Conservation (phyloP, 2,888 invertebrate genomes). For the Drosophila setosimentum region DNA sequence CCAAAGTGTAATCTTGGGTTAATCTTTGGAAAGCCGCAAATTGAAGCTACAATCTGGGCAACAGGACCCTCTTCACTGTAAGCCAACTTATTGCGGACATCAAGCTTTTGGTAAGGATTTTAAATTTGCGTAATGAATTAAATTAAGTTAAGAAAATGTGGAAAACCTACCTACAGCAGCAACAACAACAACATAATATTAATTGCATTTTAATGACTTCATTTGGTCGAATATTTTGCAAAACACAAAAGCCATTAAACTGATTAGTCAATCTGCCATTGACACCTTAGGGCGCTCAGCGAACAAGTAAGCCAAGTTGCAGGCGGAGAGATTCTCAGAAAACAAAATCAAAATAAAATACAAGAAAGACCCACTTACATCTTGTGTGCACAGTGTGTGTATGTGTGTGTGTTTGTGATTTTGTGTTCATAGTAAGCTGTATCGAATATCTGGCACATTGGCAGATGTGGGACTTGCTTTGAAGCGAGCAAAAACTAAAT, state of each 20-base stretch:
- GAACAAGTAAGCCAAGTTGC: conserved; percentile 20
- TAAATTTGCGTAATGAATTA: conserved; percentile 64
- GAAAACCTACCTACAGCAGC: conserved; percentile 25
- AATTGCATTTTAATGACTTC: conserved; percentile 79
- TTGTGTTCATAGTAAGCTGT: conserved; percentile 12
- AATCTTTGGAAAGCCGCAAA: conserved; percentile 3
- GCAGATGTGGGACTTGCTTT: conserved; percentile 31
- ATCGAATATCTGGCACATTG: conserved; percentile 44
- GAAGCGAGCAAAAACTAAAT: conserved; percentile 45
- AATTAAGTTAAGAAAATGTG: conserved; percentile 64
- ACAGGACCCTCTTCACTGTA: conserved; percentile 7
- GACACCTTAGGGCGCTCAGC: conserved; percentile 56
- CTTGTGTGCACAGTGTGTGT: conserved; percentile 5
- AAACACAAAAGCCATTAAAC: conserved; percentile 70
- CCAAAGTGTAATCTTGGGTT: background rate
- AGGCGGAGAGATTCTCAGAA: background rate
- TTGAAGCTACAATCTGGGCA: background rate
- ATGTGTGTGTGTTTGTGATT: conserved; percentile 17
- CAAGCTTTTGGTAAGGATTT: conserved; percentile 7
- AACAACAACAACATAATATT: conserved; percentile 55
- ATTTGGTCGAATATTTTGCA: conserved; percentile 57
- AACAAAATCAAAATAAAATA: conserved; percentile 6
- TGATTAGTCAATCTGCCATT: conserved; percentile 71
- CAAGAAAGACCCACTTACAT: background rate
- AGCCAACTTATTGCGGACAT: conserved; percentile 18